These are phyloP conservation scores for Rhynchopsitta pachyrhyncha DNA, from an alignment of 2,113 vertebrate species.

Conservation along the genomic window DNA sequence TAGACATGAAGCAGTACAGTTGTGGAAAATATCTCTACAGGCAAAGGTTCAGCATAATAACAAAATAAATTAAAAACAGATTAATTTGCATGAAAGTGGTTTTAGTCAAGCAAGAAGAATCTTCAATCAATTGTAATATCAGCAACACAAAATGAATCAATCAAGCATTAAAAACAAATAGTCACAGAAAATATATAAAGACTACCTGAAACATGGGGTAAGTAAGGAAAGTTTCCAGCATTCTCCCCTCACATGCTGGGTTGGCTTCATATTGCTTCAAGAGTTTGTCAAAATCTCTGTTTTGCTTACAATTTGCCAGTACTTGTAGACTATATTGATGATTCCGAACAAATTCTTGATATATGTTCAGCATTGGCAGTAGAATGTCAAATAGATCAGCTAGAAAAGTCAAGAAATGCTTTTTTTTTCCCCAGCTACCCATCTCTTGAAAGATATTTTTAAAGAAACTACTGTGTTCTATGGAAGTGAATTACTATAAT, in stretches of 20 bases:
- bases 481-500: background rate
- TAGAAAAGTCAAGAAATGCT: conserved; percentile 67
- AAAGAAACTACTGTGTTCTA: background rate
- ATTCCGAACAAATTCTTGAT: conserved; percentile 99
- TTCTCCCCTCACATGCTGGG: conserved; percentile 92
- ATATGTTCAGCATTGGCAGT: conserved; percentile 98
- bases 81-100: background rate
- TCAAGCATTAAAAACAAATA: background rate
- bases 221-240: conserved; percentile 98
- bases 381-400: conserved; percentile 98
- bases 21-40: background rate
- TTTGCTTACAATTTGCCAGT: conserved; percentile 98
- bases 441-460: background rate
- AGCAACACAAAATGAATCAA: background rate
- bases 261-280: conserved; percentile 98
- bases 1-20: background rate
- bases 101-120: background rate
- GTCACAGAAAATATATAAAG: background rate
- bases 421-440: background rate
- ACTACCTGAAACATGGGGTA: conserved; percentile 99
- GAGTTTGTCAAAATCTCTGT: conserved; percentile 98
- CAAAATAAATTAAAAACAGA: background rate
- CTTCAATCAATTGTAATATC: background rate
- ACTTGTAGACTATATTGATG: conserved; percentile 98
- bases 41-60: background rate